Conservation (phyloP, 2,113 vertebrate genomes). For the Caretta caretta region DNA sequence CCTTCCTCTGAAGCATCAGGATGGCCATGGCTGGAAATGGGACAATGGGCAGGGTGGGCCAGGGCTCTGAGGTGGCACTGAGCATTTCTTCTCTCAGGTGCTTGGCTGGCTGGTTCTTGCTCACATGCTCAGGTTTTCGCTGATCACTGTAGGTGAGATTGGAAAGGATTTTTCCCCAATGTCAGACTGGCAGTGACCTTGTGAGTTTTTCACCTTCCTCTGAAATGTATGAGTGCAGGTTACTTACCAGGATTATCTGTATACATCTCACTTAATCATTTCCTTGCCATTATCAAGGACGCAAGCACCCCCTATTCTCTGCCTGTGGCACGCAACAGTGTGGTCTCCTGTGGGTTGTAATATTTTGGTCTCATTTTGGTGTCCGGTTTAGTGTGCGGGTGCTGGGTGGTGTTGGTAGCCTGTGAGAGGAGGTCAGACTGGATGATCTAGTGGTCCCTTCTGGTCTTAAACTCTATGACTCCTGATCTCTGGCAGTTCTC, state of each 20-base stretch:
- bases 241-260: not conserved
- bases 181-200: not conserved
- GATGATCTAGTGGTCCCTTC: not conserved
- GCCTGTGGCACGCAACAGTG: not conserved
- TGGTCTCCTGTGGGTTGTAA: not conserved
- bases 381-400: not conserved
- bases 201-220: not conserved
- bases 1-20: not conserved
- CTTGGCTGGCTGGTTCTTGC: not conserved
- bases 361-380: not conserved
- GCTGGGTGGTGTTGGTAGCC: not conserved
- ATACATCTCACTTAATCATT: not conserved
- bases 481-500: not conserved
- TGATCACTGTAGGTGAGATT: not conserved
- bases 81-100: not conserved
- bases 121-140: not conserved
- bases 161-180: not conserved
- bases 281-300: not conserved
- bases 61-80: not conserved
- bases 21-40: not conserved
- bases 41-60: not conserved
- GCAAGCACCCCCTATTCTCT: not conserved
- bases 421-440: not conserved
- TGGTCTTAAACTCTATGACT: not conserved
- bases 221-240: not conserved